Evolutionary conservation across 2,888 invertebrate genomes (phyloP), one percentile per base, ranked within the genome.

Genomic region (Gari tellinella): DNA sequence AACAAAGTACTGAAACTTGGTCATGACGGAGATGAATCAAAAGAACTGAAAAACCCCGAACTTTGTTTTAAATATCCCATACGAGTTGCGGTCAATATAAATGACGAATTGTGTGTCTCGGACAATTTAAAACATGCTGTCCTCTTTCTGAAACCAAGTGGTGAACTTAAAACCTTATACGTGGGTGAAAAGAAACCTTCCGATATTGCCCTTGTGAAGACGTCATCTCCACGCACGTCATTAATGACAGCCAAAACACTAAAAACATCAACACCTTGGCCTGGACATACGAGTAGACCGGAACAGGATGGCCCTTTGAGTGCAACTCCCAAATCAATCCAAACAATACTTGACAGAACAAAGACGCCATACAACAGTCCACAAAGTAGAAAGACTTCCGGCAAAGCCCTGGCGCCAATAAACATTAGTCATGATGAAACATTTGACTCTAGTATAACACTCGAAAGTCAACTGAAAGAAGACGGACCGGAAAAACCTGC

Each of bases 1-100:
- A 79, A 79, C 43, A 72, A 69, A 41, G 79, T 79, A n/a, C 55
- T 79, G 0, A 79, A 79, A 57, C 75, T 79, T n/a, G 79, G 79
- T 23, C 79, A 72, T 15, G 79, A 79, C 17, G 79, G 75, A 0
- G 75, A 75, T 25, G 75, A 79, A 48, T 75, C 79, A 1, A 75
- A 75, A 23, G 72, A 79, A 51, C 58, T 75, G 14, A 79, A 75
- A 19, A 79, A 79, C 31, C 75, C 79, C 31, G 52, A 57, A 17
- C 53, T 72, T 12, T 62, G 72, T 41, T 80, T 80, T 45, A 70
- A 77, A 58, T 82, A 82, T 49, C 82, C 82, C 5, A 82, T 82
- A 14, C 67, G 82, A 31, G 79, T 82, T 0, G 79, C 82, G 0
- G 69, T 80, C 0, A 80, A 77, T 58, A 49, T 58, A 5, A 77